phyloP scores from a whole-genome alignment of 1,140 invertebrate genomes.

The Drosophila funebris region DNA sequence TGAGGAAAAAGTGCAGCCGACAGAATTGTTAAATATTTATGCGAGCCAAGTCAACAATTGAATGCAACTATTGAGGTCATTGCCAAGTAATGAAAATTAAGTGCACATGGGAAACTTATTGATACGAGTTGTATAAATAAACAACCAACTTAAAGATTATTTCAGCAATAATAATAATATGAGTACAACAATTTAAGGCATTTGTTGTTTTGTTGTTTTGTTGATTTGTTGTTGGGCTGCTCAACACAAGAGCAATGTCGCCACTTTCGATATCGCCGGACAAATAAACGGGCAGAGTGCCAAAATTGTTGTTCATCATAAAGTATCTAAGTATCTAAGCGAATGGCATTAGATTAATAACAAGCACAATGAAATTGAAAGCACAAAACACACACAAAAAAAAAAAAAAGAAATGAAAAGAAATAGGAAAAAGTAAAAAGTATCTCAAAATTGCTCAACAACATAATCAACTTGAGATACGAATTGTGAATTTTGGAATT shows the following conservation, averaged over 20 bases:
- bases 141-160: constrained; percentile 9
- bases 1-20: constrained; percentile 13
- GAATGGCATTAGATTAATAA: constrained; percentile 19
- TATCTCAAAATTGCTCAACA: background rate
- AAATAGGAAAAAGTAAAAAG: constrained; percentile 11
- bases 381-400: too few relatives aligned
- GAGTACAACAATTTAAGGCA: constrained; percentile 2
- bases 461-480: constrained; percentile 5
- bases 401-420: too few relatives aligned
- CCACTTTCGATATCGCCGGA: constrained; percentile 2
- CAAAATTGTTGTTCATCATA: constrained; percentile 9
- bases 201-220: constrained; percentile 20
- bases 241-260: constrained; percentile 10
- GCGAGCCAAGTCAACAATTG: constrained; percentile 3
- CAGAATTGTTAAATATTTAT: constrained; percentile 32
- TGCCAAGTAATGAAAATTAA: constrained; percentile 23
- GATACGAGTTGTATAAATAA: background rate
- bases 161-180: constrained; percentile 13
- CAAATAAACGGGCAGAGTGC: constrained; percentile 21
- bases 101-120: constrained; percentile 6
- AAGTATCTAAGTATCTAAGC: constrained; percentile 4
- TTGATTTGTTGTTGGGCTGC: background rate
- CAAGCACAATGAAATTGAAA: constrained; percentile 24
- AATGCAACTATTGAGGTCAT: constrained; percentile 30
- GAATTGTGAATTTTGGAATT: background rate